Conservation (phyloP, 2,113 vertebrate genomes). For the Numida meleagris region DNA sequence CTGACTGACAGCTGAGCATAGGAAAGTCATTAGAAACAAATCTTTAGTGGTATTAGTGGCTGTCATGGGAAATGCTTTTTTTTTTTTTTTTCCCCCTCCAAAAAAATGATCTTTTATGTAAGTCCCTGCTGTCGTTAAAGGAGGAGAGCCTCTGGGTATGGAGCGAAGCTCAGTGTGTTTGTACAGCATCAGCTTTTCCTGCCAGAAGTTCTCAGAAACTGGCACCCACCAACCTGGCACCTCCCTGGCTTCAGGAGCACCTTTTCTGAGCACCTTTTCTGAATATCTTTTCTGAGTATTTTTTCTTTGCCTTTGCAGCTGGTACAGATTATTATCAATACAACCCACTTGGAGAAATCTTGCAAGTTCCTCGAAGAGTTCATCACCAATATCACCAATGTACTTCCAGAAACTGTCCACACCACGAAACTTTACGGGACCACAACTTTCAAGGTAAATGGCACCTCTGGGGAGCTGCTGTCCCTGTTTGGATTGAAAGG, state of each 20-base stretch:
- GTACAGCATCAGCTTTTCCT: not conserved
- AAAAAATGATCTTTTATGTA: not conserved
- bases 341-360: conserved; percentile 94
- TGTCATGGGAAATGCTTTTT: conserved; percentile 71
- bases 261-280: not conserved
- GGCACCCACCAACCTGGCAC: not conserved
- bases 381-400: conserved; percentile 97
- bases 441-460: conserved; percentile 90
- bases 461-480: rapidly evolving
- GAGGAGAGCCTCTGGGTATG: conserved; percentile 26
- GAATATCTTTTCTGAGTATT: not conserved
- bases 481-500: rapidly evolving
- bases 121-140: conserved; percentile 58
- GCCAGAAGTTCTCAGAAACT: rapidly evolving
- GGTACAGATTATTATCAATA: conserved; percentile 98
- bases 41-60: conserved; percentile 56
- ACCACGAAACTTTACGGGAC: conserved; percentile 95
- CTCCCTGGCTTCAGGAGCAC: not conserved
- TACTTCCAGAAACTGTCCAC: conserved; percentile 90
- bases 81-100: not conserved
- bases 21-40: conserved; percentile 19
- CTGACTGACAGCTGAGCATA: conserved; percentile 62
- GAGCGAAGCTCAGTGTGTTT: not conserved
- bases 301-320: conserved; percentile 75
- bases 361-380: conserved; percentile 97